Evolutionary conservation across 2,113 vertebrate species (phyloP), one percentile per base, ranked within the genome.

Genomic region (Paramormyrops kingsleyae): DNA sequence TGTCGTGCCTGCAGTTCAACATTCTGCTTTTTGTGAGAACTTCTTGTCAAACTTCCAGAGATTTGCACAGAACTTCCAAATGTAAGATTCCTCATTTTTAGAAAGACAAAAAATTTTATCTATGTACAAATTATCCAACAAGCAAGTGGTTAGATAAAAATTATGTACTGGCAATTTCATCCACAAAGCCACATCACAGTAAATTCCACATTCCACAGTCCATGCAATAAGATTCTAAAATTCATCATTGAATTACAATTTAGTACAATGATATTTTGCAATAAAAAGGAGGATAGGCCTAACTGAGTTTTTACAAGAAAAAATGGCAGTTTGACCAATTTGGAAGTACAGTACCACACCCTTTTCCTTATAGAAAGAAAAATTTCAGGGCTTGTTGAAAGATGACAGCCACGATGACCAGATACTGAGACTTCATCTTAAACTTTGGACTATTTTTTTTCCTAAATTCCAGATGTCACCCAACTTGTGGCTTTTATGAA

Each of bases 51-150:
- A 46, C 93, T 90, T 13, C 99, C 98, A 0, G 94, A 95, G 74
- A 99, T 94, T 95, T 98, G 96, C 15, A 99, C 97, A 0, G 99
- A 96, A 0, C 98, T 96, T 31, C 98, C 98, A 91, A 98, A 98
- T 85, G 96, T 94, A 83, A 99, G 92, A 87, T 94, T 94, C 91
- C 99, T 98, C 85, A 1, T 92, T 83, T 70, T 19, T 74, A 39
- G 86, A 21, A 80, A 90, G 86, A 59, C 35, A 31, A 89, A 88
- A 17, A 91, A n/a, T 35, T 19, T 0, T 27, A 27, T 47, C 59
- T 21, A 42, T 52, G 8, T 1, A 1, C 31, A 66, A 83, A 89
- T 13, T 53, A 31, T 35, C 46, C 13, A 53, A 47, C 21, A 39
- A 44, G 35, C 5, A 21, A 84, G 44, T 12, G 80, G 2, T 42